A percentile compares a stretch with the other conserved stretches of the same genome.
Evolutionary conservation across 2,797 vertebrate genomes (phyloP).

Genomic region (Coluber constrictor): DNA sequence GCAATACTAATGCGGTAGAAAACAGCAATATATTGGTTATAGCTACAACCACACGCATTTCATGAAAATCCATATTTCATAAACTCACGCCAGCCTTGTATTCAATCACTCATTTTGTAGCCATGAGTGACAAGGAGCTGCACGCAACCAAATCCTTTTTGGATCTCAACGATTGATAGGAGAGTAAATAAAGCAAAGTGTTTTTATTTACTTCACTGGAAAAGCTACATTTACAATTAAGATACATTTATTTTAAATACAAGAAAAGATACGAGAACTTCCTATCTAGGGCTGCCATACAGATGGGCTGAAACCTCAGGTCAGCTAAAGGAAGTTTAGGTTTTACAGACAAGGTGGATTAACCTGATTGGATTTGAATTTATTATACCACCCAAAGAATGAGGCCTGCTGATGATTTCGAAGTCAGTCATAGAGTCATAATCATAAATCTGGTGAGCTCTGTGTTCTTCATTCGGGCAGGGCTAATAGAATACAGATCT

Average conservation of each 20-base stretch:
- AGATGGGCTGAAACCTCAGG: neutral
- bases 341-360: neutral
- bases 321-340: neutral
- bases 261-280: neutral
- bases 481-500: neutral
- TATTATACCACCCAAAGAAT: neutral
- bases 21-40: neutral
- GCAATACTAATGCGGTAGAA: neutral
- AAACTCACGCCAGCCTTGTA: neutral
- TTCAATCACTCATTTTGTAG: neutral
- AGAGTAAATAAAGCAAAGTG: neutral
- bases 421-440: neutral
- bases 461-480: neutral
- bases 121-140: neutral
- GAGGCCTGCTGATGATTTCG: neutral
- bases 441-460: neutral
- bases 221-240: neutral
- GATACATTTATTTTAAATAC: too few species aligned
- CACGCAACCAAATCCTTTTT: neutral
- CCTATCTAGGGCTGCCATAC: neutral
- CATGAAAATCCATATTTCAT: neutral
- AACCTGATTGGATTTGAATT: neutral
- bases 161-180: neutral
- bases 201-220: neutral
- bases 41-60: neutral